Evolutionary conservation across 2,113 vertebrate genomes (phyloP), one percentile per base, ranked within the genome.

Genomic region (Melanostigma gelatinosum): DNA sequence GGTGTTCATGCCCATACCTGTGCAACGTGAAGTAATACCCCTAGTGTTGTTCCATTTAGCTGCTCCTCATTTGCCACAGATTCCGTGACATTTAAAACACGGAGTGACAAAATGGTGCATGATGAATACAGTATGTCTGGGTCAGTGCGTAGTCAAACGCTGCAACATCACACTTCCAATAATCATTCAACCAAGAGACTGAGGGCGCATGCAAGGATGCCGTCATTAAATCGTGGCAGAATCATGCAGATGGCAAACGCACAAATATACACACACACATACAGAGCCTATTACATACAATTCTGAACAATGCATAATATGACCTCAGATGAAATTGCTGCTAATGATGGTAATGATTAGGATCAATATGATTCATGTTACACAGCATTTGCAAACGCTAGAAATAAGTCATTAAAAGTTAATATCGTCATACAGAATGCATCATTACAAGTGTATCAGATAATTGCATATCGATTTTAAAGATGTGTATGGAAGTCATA

Each of bases 61-160:
- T 60, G 22, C 66, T 82, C 81, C 78, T 87, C 77, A 87, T 87
- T 87, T 82, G 61, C 83, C 42, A 72, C 76, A 87, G 57, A 90
- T 61, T 90, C 85, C 72, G 73, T 91, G 89, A 87, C 87, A 89
- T 93, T 91, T 89, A 87, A 86, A 91, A 83, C 63, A 61, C 24
- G 42, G 44, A 54, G 79, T 27, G 8, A 52, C 82, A 85, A 72
- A 87, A 75, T 67, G 34, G 61, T 20, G 64, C 84, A 76, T 84
- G 78, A 87, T 82, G 84, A 86, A 80, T 68, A 78, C 71, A 73
- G 66, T 60, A 29, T 22, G 70, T 82, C 27, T 54, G 77, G 89
- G 88, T 92, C 88, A 87, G 32, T 36, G 85, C 11, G 8, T 58
- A 82, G 84, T 86, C 77, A 89, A 91, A 88, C 22, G 54, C 50